A percentile compares a stretch with the other conserved stretches of the same genome.
Conservation (phyloP, 2,113 vertebrate species). For the Leucopsar rothschildi region DNA sequence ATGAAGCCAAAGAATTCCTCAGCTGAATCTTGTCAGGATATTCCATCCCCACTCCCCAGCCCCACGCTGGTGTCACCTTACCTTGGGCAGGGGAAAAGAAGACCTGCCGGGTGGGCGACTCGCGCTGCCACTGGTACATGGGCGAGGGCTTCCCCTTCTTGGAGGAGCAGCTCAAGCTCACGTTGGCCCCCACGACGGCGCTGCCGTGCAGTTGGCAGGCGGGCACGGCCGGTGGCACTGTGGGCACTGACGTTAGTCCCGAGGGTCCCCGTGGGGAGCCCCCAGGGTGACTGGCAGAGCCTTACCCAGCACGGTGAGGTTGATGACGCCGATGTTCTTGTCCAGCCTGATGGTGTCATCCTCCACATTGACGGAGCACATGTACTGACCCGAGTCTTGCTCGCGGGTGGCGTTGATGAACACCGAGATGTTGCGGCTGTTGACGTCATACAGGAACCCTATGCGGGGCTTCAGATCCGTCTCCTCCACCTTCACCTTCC, state of each 20-base stretch:
- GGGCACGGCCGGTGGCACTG: constrained; percentile 87
- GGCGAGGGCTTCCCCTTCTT: constrained; percentile 82
- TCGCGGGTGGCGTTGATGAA: constrained; percentile 83
- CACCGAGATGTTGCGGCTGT: constrained; percentile 82
- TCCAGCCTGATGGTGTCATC: constrained; percentile 39
- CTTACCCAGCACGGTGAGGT: constrained; percentile 84
- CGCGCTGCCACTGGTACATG: constrained; percentile 81
- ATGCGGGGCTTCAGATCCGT: constrained; percentile 67
- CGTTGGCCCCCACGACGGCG: constrained; percentile 77
- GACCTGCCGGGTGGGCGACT: constrained; percentile 69
- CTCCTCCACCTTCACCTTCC: constrained; percentile 65
- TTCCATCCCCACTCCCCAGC: not conserved
- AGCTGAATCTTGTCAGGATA: not conserved
- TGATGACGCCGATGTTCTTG: constrained; percentile 55
- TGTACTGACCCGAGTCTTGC: constrained; percentile 81
- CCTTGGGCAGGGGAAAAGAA: constrained; percentile 83
- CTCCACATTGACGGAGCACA: constrained; percentile 79
- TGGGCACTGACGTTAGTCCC: rapidly evolving
- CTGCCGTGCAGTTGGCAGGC: constrained; percentile 76
- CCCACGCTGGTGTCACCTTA: constrained; percentile 41
- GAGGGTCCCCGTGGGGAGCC: rapidly evolving
- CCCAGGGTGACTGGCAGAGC: rapidly evolving
- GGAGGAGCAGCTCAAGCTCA: constrained; percentile 87
- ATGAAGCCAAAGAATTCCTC: not conserved
- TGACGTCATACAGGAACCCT: constrained; percentile 76